phyloP scores from a whole-genome alignment of 2,797 vertebrate genomes.

The Pitangus sulphuratus region DNA sequence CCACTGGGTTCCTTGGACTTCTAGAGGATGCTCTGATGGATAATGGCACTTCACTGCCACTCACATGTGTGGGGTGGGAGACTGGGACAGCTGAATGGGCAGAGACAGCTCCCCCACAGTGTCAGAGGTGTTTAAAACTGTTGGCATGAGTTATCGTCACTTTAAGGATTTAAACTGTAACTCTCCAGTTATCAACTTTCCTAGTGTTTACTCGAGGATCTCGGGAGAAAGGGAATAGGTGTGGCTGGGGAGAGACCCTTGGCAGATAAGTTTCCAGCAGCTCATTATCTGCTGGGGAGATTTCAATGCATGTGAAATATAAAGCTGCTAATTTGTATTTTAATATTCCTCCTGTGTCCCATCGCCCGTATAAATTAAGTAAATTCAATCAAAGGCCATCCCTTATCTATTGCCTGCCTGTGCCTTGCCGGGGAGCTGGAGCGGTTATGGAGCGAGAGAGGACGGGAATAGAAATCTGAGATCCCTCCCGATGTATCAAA shows the following conservation, averaged over 20 bases:
- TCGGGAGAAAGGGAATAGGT: neutral
- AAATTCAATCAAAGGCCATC: constrained; percentile 63
- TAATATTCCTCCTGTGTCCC: constrained; percentile 65
- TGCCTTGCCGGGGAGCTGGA: constrained; percentile 19
- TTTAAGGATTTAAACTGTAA: neutral
- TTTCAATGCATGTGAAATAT: constrained; percentile 50
- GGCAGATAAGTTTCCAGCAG: constrained; percentile 42
- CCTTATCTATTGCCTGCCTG: constrained; percentile 46
- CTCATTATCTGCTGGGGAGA: constrained; percentile 49
- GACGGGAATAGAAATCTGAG: constrained; percentile 36
- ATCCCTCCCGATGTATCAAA: constrained; percentile 33
- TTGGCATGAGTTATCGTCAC: neutral
- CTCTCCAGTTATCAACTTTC: neutral
- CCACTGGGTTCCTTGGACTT: neutral
- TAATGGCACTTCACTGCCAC: neutral
- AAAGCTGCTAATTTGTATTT: constrained; percentile 69
- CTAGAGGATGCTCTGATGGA: neutral
- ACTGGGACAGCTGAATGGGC: neutral
- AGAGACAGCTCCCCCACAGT: neutral
- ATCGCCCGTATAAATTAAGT: constrained; percentile 49
- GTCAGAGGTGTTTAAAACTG: neutral
- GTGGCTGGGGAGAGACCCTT: constrained; percentile 26
- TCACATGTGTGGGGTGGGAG: neutral
- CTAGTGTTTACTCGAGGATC: neutral
- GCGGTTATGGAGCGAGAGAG: neutral